Percentiles rank a stretch among this genome's conserved stretches.
Conservation (phyloP, 2,797 vertebrate species). For the Somateria mollissima region DNA sequence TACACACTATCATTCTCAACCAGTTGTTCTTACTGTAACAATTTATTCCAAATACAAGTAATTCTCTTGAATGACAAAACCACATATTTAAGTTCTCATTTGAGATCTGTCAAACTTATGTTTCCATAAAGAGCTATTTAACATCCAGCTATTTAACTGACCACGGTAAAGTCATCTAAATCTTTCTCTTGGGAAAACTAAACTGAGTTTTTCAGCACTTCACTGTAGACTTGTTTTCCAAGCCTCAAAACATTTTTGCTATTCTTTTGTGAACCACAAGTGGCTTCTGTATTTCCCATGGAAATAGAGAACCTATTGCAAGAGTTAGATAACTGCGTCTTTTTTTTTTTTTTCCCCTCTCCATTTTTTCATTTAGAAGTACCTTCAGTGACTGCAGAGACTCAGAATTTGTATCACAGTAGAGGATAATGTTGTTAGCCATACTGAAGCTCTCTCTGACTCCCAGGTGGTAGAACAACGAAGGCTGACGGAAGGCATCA, state of each 20-base stretch:
- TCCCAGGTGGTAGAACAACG: constrained; percentile 96
- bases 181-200: neutral
- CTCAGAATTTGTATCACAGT: constrained; percentile 93
- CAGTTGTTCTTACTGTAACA: neutral
- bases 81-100: neutral
- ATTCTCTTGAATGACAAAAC: neutral
- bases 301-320: neutral
- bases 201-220: neutral
- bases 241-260: neutral
- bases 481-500: constrained; percentile 95
- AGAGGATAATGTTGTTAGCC: constrained; percentile 99
- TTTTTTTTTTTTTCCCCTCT: too few species aligned
- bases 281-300: neutral
- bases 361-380: neutral
- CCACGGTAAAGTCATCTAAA: neutral
- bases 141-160: neutral
- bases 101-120: neutral
- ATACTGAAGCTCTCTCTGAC: constrained; percentile 99
- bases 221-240: neutral
- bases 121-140: neutral
- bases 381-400: constrained; percentile 97
- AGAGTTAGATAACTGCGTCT: neutral
- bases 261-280: neutral
- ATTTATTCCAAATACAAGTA: neutral
- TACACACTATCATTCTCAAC: neutral